phyloP scores from a whole-genome alignment of 2,113 vertebrate genomes.

The Phaethon lepturus region DNA sequence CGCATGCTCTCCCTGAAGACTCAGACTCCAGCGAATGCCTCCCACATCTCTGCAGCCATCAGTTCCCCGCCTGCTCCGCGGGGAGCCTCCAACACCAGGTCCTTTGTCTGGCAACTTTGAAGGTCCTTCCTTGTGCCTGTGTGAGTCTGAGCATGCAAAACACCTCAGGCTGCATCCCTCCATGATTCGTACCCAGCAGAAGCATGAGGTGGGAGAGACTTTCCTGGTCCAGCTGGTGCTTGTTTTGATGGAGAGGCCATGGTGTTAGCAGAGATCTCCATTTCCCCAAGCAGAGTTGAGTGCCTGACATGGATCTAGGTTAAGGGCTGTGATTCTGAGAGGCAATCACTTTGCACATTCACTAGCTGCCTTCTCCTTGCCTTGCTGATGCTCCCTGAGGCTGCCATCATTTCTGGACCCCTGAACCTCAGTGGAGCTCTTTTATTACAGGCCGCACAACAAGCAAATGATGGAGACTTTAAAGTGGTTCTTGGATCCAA shows the following conservation, averaged over 20 bases:
- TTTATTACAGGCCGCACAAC: fast-evolving
- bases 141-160: background rate
- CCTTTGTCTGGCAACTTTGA: background rate
- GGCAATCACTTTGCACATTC: fast-evolving
- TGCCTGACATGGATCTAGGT: background rate
- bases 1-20: background rate
- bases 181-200: background rate
- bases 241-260: fast-evolving
- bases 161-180: background rate
- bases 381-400: background rate
- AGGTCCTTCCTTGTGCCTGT: background rate
- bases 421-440: background rate
- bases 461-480: background rate
- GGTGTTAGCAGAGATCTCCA: too few species aligned
- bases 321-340: background rate
- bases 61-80: fast-evolving
- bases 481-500: background rate
- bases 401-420: background rate
- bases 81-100: background rate
- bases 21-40: background rate
- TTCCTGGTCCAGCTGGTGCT: background rate
- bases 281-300: background rate
- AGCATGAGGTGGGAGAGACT: background rate
- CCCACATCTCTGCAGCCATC: background rate
- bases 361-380: background rate